A percentile compares a stretch with the other conserved stretches of the same genome.
phyloP scores from a whole-genome alignment of 2,113 vertebrate genomes.

The Marmota monax region DNA sequence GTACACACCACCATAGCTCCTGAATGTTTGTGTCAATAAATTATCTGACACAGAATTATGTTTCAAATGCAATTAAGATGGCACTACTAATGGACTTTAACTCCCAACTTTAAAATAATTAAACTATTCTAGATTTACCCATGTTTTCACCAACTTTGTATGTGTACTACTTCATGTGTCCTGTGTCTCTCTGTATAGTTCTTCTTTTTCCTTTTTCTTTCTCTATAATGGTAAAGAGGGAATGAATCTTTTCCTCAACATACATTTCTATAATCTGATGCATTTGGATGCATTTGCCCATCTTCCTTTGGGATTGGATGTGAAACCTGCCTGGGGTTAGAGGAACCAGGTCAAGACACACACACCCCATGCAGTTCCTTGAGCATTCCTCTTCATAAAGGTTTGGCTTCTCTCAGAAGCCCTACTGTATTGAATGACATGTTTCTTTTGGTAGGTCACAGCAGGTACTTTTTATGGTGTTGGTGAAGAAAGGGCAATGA shows the following conservation, averaged over 20 bases:
- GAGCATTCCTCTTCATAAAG: accelerated
- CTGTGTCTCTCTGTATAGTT: neutral
- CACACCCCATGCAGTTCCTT: too few species aligned
- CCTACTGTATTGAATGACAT: neutral
- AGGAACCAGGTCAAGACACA: neutral
- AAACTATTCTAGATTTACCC: neutral
- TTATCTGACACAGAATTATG: conserved; percentile 26
- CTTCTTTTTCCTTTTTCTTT: neutral
- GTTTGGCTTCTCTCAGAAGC: neutral
- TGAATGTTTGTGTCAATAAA: neutral
- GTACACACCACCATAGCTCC: neutral
- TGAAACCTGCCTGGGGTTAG: neutral
- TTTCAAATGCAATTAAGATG: conserved; percentile 21
- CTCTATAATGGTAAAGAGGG: neutral
- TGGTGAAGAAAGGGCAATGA: neutral
- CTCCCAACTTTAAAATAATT: neutral
- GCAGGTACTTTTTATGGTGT: neutral
- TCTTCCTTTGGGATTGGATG: neutral
- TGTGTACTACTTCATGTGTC: neutral
- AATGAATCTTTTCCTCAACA: neutral
- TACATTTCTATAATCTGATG: neutral
- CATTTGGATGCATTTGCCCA: neutral
- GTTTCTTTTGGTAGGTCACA: neutral
- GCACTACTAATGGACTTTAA: neutral
- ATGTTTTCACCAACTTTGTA: neutral